These are phyloP conservation scores for Caenorhabditis doughertyi DNA, from an alignment of 2,888 invertebrate species.

Conservation along the genomic window DNA sequence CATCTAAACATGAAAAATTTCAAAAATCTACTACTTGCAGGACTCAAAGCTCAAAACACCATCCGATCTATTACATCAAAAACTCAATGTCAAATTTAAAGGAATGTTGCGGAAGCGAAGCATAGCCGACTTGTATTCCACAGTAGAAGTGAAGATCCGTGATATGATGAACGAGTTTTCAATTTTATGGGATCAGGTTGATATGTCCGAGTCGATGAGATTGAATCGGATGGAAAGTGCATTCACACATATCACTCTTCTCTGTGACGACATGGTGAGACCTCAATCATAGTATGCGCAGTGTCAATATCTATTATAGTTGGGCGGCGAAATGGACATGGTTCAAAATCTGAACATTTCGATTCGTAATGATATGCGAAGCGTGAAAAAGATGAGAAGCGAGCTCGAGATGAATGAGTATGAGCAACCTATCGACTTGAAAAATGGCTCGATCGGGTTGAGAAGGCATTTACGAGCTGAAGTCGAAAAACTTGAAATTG, in stretches of 20 bases:
- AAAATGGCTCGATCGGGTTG: constrained; percentile 50
- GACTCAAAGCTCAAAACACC: no score
- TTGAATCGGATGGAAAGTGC: constrained; percentile 58
- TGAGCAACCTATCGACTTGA: constrained; percentile 35
- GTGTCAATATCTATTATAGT: no score
- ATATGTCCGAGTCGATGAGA: constrained; percentile 56
- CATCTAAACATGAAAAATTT: no score
- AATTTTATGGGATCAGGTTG: constrained; percentile 52
- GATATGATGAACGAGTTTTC: constrained; percentile 58
- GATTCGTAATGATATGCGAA: constrained; percentile 40
- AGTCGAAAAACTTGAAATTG: constrained; percentile 41
- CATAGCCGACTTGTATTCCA: constrained; percentile 56
- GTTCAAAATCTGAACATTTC: constrained; percentile 35
- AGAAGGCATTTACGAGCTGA: constrained; percentile 54
- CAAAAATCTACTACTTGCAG: no score
- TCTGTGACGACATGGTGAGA: constrained; percentile 62
- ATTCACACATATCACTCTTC: constrained; percentile 46
- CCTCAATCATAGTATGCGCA: no score
- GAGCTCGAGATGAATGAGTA: constrained; percentile 51
- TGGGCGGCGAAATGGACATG: constrained; percentile 54
- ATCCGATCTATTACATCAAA: no score
- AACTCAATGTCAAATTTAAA: no score
- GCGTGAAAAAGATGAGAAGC: constrained; percentile 39
- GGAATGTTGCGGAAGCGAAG: no score
- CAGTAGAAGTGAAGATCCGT: constrained; percentile 55